phyloP scores from a whole-genome alignment of 2,888 invertebrate species.

The Melieria omissa region DNA sequence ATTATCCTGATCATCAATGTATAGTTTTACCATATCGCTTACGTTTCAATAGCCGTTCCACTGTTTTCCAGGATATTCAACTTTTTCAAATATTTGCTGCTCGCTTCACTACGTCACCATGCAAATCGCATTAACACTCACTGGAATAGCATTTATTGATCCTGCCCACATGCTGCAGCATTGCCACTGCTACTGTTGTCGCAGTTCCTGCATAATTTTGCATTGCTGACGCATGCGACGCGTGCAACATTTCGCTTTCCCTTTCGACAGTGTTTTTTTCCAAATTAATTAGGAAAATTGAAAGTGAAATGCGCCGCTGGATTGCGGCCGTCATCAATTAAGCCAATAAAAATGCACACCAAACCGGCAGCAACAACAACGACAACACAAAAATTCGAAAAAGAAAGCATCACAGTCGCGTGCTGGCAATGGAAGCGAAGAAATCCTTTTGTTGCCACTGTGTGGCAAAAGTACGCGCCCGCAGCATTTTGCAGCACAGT shows the following conservation, averaged over 20 bases:
- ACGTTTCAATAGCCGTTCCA: too few relatives aligned
- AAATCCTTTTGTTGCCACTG: slow-evolving; percentile 26
- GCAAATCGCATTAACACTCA: background rate
- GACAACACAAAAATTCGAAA: background rate
- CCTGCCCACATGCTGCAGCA: slow-evolving; percentile 50
- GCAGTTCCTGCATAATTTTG: slow-evolving; percentile 52
- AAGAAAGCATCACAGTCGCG: too few relatives aligned
- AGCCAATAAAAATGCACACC: slow-evolving; percentile 48
- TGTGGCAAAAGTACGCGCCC: slow-evolving; percentile 7
- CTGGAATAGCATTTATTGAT: slow-evolving; percentile 44
- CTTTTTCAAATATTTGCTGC: too few relatives aligned
- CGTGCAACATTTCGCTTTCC: slow-evolving; percentile 3
- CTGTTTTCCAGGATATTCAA: too few relatives aligned
- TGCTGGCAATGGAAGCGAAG: background rate
- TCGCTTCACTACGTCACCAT: too few relatives aligned
- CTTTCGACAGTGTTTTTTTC: slow-evolving; percentile 19
- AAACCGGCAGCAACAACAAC: slow-evolving; percentile 3
- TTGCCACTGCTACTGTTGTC: slow-evolving; percentile 1
- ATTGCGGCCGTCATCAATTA: slow-evolving; percentile 50
- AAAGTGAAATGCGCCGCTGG: slow-evolving; percentile 32
- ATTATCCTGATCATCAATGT: too few relatives aligned
- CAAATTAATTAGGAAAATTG: slow-evolving; percentile 12
- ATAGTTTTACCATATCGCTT: too few relatives aligned
- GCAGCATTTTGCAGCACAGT: slow-evolving; percentile 6
- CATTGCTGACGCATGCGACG: slow-evolving; percentile 5